These are phyloP conservation scores for Lepus oiostolus DNA, from an alignment of 2,797 vertebrate genomes.

Conservation along the genomic window DNA sequence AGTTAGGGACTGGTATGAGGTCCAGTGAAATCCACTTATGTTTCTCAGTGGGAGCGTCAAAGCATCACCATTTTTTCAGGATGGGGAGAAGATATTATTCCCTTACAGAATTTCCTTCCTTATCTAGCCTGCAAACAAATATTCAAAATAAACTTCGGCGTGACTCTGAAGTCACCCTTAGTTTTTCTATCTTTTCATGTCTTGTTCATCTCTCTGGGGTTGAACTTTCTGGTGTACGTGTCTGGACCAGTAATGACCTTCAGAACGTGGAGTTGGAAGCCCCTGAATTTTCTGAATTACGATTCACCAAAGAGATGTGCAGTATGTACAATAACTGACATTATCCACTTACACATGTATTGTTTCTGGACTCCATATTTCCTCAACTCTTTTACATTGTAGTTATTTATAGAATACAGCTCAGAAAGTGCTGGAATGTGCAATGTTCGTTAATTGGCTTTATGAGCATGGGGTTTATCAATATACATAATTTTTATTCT, in stretches of 20 bases:
- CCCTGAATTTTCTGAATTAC: constrained; percentile 11
- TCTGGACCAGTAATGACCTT: not conserved
- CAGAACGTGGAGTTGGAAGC: not conserved
- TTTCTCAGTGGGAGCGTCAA: not conserved
- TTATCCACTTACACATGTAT: not conserved
- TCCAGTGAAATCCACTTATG: constrained; percentile 22
- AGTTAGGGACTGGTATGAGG: constrained; percentile 6
- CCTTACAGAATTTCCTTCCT: not conserved
- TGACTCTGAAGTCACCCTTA: constrained; percentile 27
- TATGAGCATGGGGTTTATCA: not conserved
- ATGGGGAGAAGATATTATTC: not conserved
- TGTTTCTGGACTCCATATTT: constrained; percentile 30
- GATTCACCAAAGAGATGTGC: not conserved
- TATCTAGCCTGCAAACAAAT: not conserved
- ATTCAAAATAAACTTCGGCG: not conserved
- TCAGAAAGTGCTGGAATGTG: not conserved
- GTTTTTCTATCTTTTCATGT: not conserved
- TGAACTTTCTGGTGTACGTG: not conserved
- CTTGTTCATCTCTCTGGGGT: not conserved
- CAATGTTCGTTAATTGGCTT: constrained; percentile 17
- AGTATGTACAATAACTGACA: not conserved
- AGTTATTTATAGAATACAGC: not conserved
- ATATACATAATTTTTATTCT: constrained; percentile 31
- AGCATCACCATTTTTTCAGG: constrained; percentile 31
- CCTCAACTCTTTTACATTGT: not conserved